Percentiles rank a stretch among this genome's conserved stretches.
These are phyloP conservation scores for Phataginus tetradactyla DNA, from an alignment of 2,797 vertebrate species.

Conservation along the genomic window DNA sequence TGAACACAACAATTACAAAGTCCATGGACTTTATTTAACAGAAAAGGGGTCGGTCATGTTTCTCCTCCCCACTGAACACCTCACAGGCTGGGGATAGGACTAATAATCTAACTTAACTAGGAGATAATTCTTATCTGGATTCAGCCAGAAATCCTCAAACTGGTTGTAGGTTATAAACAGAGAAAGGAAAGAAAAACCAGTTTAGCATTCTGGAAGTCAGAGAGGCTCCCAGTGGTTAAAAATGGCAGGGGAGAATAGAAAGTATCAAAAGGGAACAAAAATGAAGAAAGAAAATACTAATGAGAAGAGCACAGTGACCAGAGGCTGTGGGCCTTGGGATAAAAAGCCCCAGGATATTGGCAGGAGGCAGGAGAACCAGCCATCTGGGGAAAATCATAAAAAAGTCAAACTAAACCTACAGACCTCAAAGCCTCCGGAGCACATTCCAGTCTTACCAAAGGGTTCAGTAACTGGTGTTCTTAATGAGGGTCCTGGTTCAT, in stretches of 20 bases:
- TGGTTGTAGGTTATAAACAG: background rate
- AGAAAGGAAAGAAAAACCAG: slow-evolving; percentile 28
- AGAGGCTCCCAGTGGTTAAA: slow-evolving; percentile 26
- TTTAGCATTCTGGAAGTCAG: background rate
- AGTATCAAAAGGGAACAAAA: slow-evolving; percentile 23
- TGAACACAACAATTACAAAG: background rate
- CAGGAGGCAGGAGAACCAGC: slow-evolving; percentile 38
- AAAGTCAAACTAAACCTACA: slow-evolving; percentile 59
- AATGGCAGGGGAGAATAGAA: slow-evolving; percentile 30
- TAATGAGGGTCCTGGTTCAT: slow-evolving; percentile 69
- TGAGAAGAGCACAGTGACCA: slow-evolving; percentile 39
- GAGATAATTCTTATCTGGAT: background rate
- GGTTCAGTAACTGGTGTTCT: slow-evolving; percentile 49
- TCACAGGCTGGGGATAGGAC: background rate
- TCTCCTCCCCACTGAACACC: background rate
- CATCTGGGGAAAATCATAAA: slow-evolving; percentile 72
- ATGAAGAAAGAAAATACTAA: slow-evolving; percentile 12
- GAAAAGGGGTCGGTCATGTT: background rate
- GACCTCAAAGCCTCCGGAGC: slow-evolving; percentile 34
- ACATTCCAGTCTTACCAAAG: slow-evolving; percentile 41
- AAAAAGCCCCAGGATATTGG: background rate
- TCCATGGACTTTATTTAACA: background rate
- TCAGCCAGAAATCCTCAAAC: background rate
- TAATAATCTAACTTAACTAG: background rate
- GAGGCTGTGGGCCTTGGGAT: background rate